Conservation (phyloP, 2,113 vertebrate species). For the Cyanoramphus novaezelandiae region DNA sequence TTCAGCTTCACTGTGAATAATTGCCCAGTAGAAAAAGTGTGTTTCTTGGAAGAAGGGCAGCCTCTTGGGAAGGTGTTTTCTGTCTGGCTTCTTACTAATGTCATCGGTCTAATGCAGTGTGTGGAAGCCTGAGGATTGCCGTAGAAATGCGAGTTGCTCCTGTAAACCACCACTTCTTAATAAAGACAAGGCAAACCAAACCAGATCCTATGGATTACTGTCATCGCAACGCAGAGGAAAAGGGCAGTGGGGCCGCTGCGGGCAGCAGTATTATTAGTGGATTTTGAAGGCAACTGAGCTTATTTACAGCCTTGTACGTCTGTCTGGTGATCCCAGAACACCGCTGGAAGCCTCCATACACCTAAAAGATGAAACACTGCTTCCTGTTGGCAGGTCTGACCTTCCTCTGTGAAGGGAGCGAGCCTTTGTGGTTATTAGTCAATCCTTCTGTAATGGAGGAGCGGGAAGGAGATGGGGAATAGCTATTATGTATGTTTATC, state of each 20-base stretch:
- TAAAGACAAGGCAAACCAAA: background rate
- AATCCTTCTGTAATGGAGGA: background rate
- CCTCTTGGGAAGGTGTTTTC: fast-evolving
- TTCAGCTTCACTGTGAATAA: fast-evolving
- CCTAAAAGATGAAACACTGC: fast-evolving
- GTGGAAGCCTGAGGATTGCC: background rate
- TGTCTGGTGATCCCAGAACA: background rate
- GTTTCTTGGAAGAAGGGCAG: fast-evolving
- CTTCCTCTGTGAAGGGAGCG: background rate
- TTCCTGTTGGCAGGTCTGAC: background rate
- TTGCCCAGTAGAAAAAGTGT: fast-evolving
- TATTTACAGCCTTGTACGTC: background rate
- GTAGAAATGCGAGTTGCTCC: fast-evolving
- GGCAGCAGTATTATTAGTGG: background rate
- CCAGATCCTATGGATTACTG: background rate
- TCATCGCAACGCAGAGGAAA: fast-evolving
- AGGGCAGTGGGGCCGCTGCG: background rate
- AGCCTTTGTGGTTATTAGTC: background rate
- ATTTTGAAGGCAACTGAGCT: background rate
- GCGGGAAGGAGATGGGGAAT: background rate
- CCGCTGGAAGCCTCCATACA: background rate
- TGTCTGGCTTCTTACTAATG: fast-evolving
- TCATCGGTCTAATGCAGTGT: fast-evolving
- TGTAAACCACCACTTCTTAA: background rate
- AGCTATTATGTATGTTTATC: background rate